Conservation (phyloP, 2,113 vertebrate species). For the Salvelinus sp. region DNA sequence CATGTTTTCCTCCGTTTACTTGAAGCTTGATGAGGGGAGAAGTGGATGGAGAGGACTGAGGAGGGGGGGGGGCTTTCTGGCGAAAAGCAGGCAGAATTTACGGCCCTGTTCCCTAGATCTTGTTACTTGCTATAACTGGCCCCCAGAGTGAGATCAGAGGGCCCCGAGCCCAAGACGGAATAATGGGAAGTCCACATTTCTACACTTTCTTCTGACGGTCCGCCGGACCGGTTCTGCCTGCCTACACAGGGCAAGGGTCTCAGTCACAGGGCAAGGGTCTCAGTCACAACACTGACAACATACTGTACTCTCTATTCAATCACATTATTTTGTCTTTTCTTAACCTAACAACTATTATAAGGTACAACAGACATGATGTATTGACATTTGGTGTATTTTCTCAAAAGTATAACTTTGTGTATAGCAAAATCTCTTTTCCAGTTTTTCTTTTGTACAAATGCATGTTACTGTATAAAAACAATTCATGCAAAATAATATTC, state of each 20-base stretch:
- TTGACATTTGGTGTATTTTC: too few relatives aligned
- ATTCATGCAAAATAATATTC: neutral
- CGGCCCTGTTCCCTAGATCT: slow-evolving; percentile 66
- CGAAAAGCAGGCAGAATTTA: slow-evolving; percentile 66
- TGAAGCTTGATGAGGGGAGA: slow-evolving; percentile 35
- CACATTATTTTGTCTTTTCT: too few relatives aligned
- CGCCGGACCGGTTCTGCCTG: too few relatives aligned
- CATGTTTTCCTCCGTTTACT: slow-evolving; percentile 41
- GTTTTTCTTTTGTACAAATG: too few relatives aligned
- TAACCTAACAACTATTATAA: too few relatives aligned
- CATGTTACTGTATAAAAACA: neutral
- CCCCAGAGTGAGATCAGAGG: slow-evolving; percentile 69
- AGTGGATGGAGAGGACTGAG: slow-evolving; percentile 12
- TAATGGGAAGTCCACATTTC: slow-evolving; percentile 74
- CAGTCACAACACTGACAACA: too few relatives aligned
- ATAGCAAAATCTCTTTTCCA: too few relatives aligned
- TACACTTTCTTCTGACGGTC: slow-evolving; percentile 11
- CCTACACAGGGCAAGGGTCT: too few relatives aligned
- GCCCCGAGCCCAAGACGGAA: slow-evolving; percentile 55
- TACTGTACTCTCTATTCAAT: too few relatives aligned
- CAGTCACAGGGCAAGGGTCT: too few relatives aligned
- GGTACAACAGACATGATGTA: too few relatives aligned
- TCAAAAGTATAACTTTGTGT: too few relatives aligned
- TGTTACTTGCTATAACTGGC: slow-evolving; percentile 73
- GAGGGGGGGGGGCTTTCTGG: slow-evolving; percentile 39